Base-by-base conservation (phyloP, 2,888 invertebrate species). In the Euplagia quadripunctaria region DNA sequence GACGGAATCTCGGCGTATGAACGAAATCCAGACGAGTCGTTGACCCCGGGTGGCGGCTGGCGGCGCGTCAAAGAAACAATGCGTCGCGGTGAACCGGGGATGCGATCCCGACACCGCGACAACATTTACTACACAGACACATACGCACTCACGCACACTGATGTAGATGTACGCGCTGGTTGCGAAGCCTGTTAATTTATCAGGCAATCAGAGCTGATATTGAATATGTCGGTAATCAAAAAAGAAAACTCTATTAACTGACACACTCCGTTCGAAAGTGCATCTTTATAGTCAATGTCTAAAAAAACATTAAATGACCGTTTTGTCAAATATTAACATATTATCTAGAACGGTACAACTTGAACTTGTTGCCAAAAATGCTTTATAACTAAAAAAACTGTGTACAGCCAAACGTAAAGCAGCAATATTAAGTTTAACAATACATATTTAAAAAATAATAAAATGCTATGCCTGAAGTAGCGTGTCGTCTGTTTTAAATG, bases 11-110 rank as follows among this genome's bases (percentile, higher is more conserved):
- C 91, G 87, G 90, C 83, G 91, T 91, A 90, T 91, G 93, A 91
- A 94, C 94, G 94, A 94, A 95, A 95, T 94, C 93, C 94, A 90
- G 92, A 91, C 92, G 94, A 92, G 94, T 93, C 94, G 90, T 91
- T 92, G 94, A 95, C 94, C 94, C 92, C 90, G 80, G 70, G 76
- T 80, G 84, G 79, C 86, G 86, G 85, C 82, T 83, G 90, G 89
- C 94, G 93, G 94, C 91, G 89, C 91, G 91, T 94, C 95, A 94
- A 94, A 94, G 93, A 90, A 92, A 94, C 94, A 94, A 94, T 94
- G 93, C 93, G 92, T 88, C 84, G 87, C 88, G 86, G 86, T 86
- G 85, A 86, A 79, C 84, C 84, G 86, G 80, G 82, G 83, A 83
- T 85, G 86, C 81, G 79, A 80, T 83, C 82, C 80, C 83, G 75